Conservation (phyloP, 2,888 invertebrate genomes). For the Drosophila paracracens region DNA sequence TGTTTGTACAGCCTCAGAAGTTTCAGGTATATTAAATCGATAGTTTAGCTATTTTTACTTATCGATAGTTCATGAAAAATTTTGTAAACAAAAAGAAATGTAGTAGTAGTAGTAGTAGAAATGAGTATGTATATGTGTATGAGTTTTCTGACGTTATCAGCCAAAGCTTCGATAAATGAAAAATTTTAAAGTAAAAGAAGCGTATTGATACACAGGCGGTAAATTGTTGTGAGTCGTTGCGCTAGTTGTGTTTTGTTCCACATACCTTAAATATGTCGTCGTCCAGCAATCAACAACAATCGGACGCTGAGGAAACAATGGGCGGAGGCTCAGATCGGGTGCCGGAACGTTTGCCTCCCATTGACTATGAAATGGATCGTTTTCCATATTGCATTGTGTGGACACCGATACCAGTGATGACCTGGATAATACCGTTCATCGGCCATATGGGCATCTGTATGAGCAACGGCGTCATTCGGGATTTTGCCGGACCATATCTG, state of each 20-base stretch:
- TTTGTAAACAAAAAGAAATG: conserved; percentile 46
- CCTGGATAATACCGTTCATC: conserved; percentile 98
- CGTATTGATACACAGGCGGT: conserved; percentile 33
- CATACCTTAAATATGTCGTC: conserved; percentile 55
- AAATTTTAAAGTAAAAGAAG: conserved; percentile 35
- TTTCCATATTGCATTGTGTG: conserved; percentile 97
- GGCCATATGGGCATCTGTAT: conserved; percentile 95
- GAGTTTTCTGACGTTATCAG: conserved; percentile 60
- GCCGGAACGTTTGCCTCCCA: conserved; percentile 72
- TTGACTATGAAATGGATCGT: conserved; percentile 87
- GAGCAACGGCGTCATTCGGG: conserved; percentile 95
- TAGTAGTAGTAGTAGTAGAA: not conserved
- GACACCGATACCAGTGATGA: conserved; percentile 97
- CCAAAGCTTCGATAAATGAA: conserved; percentile 35
- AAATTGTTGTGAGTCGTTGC: conserved; percentile 51
- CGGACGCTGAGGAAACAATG: conserved; percentile 38
- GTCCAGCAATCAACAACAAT: conserved; percentile 39
- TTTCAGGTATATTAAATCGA: not conserved
- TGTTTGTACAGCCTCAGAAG: not conserved
- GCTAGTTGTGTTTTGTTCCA: conserved; percentile 33
- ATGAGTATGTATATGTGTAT: conserved; percentile 10
- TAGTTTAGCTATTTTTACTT: not conserved
- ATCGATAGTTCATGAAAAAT: conserved; percentile 26
- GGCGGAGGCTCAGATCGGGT: conserved; percentile 19
- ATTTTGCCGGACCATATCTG: conserved; percentile 98